Conservation (phyloP, 2,797 vertebrate genomes). For the Eulemur coronatus region DNA sequence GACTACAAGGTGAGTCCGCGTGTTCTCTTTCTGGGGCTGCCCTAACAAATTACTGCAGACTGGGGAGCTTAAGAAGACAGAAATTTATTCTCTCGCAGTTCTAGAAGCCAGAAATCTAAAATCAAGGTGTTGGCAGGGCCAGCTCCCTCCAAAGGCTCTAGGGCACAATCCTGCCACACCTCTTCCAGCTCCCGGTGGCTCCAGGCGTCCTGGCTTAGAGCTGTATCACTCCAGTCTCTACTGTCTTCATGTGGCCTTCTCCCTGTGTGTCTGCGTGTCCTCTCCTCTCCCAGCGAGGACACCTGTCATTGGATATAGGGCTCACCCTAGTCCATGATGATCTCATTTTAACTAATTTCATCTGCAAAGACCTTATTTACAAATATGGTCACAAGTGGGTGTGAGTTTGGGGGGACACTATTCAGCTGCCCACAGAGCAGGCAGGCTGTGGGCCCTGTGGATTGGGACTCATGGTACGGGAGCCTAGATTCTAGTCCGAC, state of each 20-base stretch:
- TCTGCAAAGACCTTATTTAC: background rate
- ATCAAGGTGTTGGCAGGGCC: background rate
- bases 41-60: background rate
- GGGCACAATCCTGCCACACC: background rate
- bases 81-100: background rate
- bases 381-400: background rate
- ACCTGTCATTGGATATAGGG: background rate
- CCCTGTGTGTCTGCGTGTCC: background rate
- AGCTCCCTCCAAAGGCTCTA: background rate
- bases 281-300: background rate
- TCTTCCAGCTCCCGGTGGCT: background rate
- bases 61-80: background rate
- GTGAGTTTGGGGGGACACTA: background rate
- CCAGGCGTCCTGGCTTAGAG: background rate
- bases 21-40: background rate
- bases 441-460: background rate
- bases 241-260: accelerated
- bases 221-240: background rate
- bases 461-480: background rate
- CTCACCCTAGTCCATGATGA: background rate
- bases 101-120: background rate
- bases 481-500: background rate
- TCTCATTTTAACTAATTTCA: background rate
- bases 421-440: background rate
- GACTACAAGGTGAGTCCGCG: conserved; percentile 91